A percentile compares a stretch with the other conserved stretches of the same genome.
phyloP scores from a whole-genome alignment of 1,140 invertebrate genomes.

The Drosophila mayri region DNA sequence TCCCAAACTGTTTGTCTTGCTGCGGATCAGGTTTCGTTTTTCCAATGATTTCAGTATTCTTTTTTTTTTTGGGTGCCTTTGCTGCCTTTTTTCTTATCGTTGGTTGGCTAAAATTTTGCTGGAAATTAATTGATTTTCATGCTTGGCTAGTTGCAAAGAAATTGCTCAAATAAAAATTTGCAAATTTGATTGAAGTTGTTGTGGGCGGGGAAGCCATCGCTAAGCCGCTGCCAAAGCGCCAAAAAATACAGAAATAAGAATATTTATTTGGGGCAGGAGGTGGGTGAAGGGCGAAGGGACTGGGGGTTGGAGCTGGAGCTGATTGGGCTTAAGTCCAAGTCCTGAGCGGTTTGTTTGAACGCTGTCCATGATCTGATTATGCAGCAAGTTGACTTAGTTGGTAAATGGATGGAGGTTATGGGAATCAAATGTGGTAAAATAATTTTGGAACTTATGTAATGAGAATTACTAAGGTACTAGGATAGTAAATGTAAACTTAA shows the following conservation, averaged over 20 bases:
- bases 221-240: conserved; percentile 69
- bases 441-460: neutral
- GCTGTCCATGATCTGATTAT: conserved; percentile 49
- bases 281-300: neutral
- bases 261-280: conserved; percentile 11
- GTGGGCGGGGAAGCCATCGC: conserved; percentile 32
- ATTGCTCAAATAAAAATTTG: conserved; percentile 82
- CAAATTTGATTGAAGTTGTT: conserved; percentile 81
- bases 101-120: conserved; percentile 69
- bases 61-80: conserved; percentile 31
- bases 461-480: neutral
- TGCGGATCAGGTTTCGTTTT: conserved; percentile 49
- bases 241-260: conserved; percentile 39
- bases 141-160: conserved; percentile 77
- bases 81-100: conserved; percentile 44
- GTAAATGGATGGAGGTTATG: neutral
- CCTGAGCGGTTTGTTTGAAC: conserved; percentile 45
- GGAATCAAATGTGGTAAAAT: neutral
- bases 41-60: conserved; percentile 27
- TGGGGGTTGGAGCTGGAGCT: conserved; percentile 16
- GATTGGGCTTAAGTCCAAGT: conserved; percentile 49
- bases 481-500: neutral
- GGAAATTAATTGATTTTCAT: conserved; percentile 83
- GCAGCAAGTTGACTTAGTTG: conserved; percentile 24
- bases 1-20: conserved; percentile 39